Percentiles rank a stretch among this genome's conserved stretches.
phyloP scores from a whole-genome alignment of 2,113 vertebrate species.

The Brienomyrus longianalis region DNA sequence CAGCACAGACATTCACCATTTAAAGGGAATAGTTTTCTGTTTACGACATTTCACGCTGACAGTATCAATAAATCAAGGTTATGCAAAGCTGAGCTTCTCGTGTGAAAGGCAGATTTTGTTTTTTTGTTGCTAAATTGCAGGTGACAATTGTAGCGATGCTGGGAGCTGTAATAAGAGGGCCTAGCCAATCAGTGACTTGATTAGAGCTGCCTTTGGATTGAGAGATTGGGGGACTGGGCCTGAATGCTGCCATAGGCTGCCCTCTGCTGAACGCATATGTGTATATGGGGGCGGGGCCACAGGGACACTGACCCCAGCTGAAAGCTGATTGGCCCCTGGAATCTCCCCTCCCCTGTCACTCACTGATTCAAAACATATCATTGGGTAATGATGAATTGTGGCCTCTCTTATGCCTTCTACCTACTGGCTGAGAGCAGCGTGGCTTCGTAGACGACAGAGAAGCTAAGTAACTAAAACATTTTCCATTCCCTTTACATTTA shows the following conservation, averaged over 20 bases:
- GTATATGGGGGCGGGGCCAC: background rate
- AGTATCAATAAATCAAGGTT: background rate
- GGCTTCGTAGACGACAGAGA: background rate
- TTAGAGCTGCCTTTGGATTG: background rate
- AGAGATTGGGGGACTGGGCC: background rate
- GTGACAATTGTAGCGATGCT: background rate
- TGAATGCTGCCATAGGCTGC: background rate
- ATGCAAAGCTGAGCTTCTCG: background rate
- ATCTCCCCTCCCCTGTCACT: background rate
- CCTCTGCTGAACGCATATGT: background rate
- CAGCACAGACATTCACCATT: background rate
- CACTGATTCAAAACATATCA: background rate
- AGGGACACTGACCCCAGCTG: background rate
- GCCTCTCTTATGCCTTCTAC: background rate
- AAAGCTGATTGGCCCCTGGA: background rate
- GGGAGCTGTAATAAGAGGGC: background rate
- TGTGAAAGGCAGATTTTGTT: background rate
- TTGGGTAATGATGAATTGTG: background rate
- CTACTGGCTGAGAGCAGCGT: background rate
- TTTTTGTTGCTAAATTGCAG: background rate
- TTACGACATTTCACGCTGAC: background rate
- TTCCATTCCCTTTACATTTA: background rate
- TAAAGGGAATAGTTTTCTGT: background rate
- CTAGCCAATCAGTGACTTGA: background rate
- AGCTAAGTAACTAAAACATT: background rate